Base-by-base conservation (phyloP, 1,140 invertebrate genomes). In the Alviniconcha marisindica region DNA sequence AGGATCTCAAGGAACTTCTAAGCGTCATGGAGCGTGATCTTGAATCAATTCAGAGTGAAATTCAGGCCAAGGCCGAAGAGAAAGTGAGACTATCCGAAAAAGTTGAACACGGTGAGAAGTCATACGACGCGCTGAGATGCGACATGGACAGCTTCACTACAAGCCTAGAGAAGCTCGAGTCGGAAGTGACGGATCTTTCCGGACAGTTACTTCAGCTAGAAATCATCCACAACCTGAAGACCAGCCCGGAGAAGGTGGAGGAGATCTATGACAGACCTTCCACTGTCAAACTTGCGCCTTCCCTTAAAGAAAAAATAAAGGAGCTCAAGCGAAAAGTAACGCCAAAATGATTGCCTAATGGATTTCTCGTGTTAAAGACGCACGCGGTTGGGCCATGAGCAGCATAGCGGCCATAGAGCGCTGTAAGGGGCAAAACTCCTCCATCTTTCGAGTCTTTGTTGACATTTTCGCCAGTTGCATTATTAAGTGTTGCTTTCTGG, bases 171-270 rank as follows among this genome's bases (percentile, higher is more conserved):
- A 83, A 88, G 54, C 84, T 92, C n/a, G 88, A 91, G 83, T 82
- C 87, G 21, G 90, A 91, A 77, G 89, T 92, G 31, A 89, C 85
- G 2, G 86, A 86, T 24, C 81, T 92, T 2, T 90, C 89, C 0
- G 89, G 88, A 28, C 89, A 91, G 56, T 74, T 92, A n/a, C 83
- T 88, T 36, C 90, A 92, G 80, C 87, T 92, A 48, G 92, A 92
- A 84, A 91, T 91, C 76, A 89, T 92, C 76, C 91, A 92, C 80
- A 91, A 89, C 24, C 87, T 90, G 48, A 91, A 91, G 87, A 91
- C 91, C 36, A 90, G 89, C 56, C 91, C 91, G 18, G 92, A 92
- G 84, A 91, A 87, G 28, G 85, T 92, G 21, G 91, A 92, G 54
- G 88, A 90, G 36, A 88, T 92, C n/a, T 89, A 89, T 81, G 92